phyloP scores from a whole-genome alignment of 2,113 vertebrate genomes.

The Caranx melampygus region DNA sequence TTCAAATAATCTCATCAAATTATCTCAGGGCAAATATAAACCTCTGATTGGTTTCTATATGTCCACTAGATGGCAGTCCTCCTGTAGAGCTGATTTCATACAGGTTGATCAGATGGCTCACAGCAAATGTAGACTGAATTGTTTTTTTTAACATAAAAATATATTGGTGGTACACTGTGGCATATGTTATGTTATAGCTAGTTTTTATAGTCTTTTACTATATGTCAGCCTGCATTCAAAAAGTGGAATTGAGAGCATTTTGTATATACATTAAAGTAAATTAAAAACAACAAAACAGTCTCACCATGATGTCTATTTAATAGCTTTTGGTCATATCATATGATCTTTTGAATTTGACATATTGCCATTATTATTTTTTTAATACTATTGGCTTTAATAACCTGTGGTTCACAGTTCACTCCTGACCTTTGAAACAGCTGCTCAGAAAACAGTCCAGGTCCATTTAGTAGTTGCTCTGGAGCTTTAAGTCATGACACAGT shows the following conservation, averaged over 20 bases:
- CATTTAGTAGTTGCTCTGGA: neutral
- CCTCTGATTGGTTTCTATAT: neutral
- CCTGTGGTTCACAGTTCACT: neutral
- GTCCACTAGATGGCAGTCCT: conserved; percentile 65
- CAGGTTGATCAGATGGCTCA: neutral
- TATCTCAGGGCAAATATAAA: neutral
- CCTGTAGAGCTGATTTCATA: neutral
- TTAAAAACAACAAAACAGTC: neutral
- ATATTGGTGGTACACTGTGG: neutral
- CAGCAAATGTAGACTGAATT: neutral
- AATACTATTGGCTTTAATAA: too few relatives aligned
- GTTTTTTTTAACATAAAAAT: neutral
- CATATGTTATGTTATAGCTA: neutral
- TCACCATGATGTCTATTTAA: neutral
- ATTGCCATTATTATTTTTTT: too few relatives aligned
- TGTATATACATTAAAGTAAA: neutral
- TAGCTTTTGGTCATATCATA: neutral
- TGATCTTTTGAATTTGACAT: neutral
- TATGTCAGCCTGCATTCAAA: neutral
- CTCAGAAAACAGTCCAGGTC: neutral
- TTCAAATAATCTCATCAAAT: neutral
- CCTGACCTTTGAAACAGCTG: neutral
- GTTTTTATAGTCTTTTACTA: neutral
- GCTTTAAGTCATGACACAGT: neutral
- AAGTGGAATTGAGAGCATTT: neutral